Conservation (phyloP, 2,888 invertebrate genomes). For the Drosophila tripunctata region DNA sequence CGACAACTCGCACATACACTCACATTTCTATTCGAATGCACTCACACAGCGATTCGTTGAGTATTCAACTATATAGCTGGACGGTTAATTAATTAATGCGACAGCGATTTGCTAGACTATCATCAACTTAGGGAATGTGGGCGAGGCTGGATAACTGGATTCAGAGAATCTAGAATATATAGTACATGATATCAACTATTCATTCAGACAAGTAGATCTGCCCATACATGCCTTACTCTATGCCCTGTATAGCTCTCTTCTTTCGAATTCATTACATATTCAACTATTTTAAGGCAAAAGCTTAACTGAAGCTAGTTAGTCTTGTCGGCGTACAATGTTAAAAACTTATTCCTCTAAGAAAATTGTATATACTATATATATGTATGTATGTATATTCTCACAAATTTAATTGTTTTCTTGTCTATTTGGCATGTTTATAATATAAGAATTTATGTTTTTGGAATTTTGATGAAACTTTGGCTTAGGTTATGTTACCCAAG, state of each 20-base stretch:
- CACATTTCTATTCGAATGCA: slow-evolving; percentile 10
- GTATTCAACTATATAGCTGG: slow-evolving; percentile 26
- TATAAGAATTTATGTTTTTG: no score
- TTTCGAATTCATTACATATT: neutral
- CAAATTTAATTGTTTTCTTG: no score
- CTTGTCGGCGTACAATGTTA: neutral
- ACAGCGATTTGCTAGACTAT: slow-evolving; percentile 46
- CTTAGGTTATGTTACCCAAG: no score
- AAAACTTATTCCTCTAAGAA: no score
- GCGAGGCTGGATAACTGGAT: slow-evolving; percentile 12
- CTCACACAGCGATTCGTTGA: slow-evolving; percentile 12
- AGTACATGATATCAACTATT: no score
- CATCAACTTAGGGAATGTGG: slow-evolving; percentile 21
- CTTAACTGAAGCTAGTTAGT: neutral
- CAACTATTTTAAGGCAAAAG: neutral
- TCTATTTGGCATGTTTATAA: no score
- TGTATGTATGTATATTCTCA: no score
- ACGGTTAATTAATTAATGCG: slow-evolving; percentile 69
- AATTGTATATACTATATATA: neutral
- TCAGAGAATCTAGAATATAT: no score
- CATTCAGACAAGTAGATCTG: neutral
- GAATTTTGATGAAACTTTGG: no score
- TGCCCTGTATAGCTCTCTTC: neutral
- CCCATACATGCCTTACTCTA: neutral
- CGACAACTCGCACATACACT: slow-evolving; percentile 15